Evolutionary conservation across 2,797 vertebrate genomes (phyloP), one percentile per base, ranked within the genome.

Genomic region (Lateolabrax maculatus): DNA sequence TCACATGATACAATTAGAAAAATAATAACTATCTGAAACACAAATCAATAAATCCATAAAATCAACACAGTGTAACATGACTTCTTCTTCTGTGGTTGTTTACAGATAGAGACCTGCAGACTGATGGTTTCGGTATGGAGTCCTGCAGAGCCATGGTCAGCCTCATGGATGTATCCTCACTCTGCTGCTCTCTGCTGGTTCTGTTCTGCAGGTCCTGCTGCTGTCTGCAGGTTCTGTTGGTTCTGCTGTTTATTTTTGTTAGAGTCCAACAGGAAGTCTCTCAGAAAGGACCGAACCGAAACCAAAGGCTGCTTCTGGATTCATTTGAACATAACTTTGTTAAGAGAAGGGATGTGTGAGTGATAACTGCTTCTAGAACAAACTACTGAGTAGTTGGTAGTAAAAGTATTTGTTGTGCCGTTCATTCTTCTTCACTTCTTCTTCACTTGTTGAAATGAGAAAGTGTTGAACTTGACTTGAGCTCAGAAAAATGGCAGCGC

Each of bases 131-230:
- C 87, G 94, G 97, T 57, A 66, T 95, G 90, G 97, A 99, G 57
- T 94, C 96, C n/a, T 98, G 97, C 87, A 96, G 97, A 79, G 93
- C 94, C 60, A 98, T 98, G 97, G 61, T 98, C 92, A 95, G 95
- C 90, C 94, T 99, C 61, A 95, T 97, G 96, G 98, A 98, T 19
- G 98, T 98, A 99, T 98, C 97, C 94, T 96, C 79, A 2, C 37
- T 19, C 18, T 61, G 36, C 21, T n/a, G 60, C 39, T 43, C 21
- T 3, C 21, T 34, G 16, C 5, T 55, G 23, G 27, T 29, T 39
- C 44, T 51, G 21, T 1, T 19, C 37, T 67, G 36, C 3, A 53
- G 15, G 15, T 53, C 27, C 49, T 41, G 23, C 3, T 57, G 8
- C 18, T 69, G 11, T 27, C 31, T 56, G 34, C 1, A 36, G 12